Conservation (phyloP, 1,140 invertebrate genomes). For the Drosophila tropicalis region DNA sequence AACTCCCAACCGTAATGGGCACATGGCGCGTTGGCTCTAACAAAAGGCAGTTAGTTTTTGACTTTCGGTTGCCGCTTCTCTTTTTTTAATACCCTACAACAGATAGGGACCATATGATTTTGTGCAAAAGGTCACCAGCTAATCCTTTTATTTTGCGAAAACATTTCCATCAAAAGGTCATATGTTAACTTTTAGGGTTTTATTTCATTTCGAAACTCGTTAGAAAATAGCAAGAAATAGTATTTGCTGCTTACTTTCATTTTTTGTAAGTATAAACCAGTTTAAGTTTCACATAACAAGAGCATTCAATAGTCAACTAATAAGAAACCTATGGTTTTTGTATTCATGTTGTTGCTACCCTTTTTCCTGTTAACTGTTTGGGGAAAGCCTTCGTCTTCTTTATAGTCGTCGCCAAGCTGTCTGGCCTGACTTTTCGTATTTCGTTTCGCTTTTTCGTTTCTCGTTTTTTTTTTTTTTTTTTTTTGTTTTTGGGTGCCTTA, state of each 20-base stretch:
- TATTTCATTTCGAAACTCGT: no score
- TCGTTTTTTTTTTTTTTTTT: slow-evolving; percentile 24
- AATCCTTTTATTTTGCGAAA: background rate
- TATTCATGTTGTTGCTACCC: slow-evolving; percentile 47
- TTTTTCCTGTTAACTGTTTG: slow-evolving; percentile 48
- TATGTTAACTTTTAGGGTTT: no score
- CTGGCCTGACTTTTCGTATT: slow-evolving; percentile 56
- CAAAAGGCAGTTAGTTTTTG: slow-evolving; percentile 78
- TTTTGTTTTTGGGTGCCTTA: slow-evolving; percentile 52
- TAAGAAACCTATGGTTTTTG: background rate
- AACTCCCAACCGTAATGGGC: slow-evolving; percentile 56
- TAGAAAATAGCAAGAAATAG: no score
- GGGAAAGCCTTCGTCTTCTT: slow-evolving; percentile 51
- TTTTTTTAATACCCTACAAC: slow-evolving; percentile 20
- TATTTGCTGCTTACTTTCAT: no score
- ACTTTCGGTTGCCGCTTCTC: slow-evolving; percentile 51
- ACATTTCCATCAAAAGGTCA: no score
- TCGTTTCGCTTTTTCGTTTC: slow-evolving; percentile 25
- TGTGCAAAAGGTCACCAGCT: background rate
- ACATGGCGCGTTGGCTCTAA: slow-evolving; percentile 72
- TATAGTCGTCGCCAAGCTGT: slow-evolving; percentile 70
- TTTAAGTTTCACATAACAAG: no score
- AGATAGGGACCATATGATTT: no score
- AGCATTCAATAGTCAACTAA: slow-evolving; percentile 24
- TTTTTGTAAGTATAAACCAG: background rate